Evolutionary conservation across 2,113 vertebrate species (phyloP).

Genomic region (Prionailurus bengalensis): DNA sequence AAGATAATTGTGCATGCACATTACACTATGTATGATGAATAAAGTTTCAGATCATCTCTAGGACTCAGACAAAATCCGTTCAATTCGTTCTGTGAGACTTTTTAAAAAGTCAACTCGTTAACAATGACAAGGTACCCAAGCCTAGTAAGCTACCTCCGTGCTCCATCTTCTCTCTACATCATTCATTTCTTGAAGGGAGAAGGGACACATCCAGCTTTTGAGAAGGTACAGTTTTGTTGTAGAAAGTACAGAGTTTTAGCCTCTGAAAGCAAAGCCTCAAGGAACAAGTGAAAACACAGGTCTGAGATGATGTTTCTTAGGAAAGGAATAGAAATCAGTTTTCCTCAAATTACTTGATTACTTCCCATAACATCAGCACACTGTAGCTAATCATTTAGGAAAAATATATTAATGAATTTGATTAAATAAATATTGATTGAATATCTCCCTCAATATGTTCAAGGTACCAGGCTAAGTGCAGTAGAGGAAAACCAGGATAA

Average conservation of each 20-base stretch:
- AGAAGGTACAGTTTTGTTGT: constrained; percentile 1
- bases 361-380: background rate
- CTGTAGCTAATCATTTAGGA: background rate
- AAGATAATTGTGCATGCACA: background rate
- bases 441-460: background rate
- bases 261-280: background rate
- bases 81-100: background rate
- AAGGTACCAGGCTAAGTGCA: background rate
- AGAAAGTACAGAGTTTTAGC: background rate
- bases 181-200: constrained; percentile 17
- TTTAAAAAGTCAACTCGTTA: background rate
- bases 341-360: background rate
- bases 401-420: background rate
- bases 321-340: background rate
- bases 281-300: background rate
- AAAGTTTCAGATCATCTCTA: background rate
- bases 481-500: background rate
- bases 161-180: background rate
- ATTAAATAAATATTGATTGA: background rate
- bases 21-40: background rate
- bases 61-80: background rate
- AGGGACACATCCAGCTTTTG: background rate
- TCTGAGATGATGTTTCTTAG: background rate
- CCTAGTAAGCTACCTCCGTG: background rate
- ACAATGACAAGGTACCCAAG: background rate